Evolutionary conservation across 2,797 vertebrate genomes (phyloP).

Genomic region (Gymnothorax reevesii): DNA sequence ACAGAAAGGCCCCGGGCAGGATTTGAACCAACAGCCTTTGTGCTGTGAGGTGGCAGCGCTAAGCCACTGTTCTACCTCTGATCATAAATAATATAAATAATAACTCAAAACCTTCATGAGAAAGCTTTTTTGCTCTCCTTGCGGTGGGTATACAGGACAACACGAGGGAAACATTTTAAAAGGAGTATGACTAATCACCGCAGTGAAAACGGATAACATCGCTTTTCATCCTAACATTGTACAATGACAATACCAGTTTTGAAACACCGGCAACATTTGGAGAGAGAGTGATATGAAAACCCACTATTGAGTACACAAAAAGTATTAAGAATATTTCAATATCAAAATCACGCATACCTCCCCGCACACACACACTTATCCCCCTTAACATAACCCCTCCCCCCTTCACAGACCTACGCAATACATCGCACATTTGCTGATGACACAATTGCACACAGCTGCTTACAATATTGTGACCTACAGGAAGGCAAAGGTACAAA

Average conservation of each 20-base stretch:
- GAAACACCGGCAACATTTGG: background rate
- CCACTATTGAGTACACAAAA: background rate
- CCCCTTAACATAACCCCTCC: background rate
- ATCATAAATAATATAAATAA: background rate
- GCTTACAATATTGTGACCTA: background rate
- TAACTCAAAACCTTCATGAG: background rate
- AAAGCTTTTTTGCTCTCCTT: background rate
- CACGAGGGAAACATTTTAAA: constrained; percentile 15
- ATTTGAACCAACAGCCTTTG: too few species aligned
- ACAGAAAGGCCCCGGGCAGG: too few species aligned
- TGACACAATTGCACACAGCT: background rate
- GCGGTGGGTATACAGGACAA: background rate
- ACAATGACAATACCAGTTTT: background rate
- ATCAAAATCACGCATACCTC: background rate
- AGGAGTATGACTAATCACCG: constrained; percentile 19
- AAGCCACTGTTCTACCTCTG: background rate
- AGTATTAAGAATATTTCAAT: background rate
- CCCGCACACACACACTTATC: background rate
- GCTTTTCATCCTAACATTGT: background rate
- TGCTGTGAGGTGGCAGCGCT: too few species aligned
- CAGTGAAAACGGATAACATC: background rate
- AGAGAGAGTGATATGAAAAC: background rate
- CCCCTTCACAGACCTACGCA: background rate
- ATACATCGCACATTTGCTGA: background rate
- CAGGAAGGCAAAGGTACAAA: background rate